These are phyloP conservation scores for Willowsia nigromaculata DNA, from an alignment of 2,888 invertebrate genomes.

Conservation along the genomic window DNA sequence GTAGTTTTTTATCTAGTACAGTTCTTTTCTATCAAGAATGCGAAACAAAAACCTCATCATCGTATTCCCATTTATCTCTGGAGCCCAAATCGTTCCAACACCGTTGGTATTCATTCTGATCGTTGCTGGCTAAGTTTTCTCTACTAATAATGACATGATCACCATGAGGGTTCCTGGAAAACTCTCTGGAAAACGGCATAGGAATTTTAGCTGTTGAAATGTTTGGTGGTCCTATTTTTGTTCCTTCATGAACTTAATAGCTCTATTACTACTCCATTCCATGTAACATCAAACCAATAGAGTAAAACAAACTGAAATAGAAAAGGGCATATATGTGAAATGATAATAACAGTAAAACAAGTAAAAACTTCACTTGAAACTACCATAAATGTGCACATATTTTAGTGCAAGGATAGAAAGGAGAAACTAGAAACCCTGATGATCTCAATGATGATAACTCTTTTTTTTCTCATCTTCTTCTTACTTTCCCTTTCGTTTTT, in stretches of 20 bases:
- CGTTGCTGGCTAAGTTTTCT: background rate
- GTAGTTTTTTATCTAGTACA: too few relatives aligned
- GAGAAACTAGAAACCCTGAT: background rate
- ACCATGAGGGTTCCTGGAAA: background rate
- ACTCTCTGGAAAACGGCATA: background rate
- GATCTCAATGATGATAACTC: background rate
- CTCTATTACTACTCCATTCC: background rate
- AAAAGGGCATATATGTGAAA: background rate
- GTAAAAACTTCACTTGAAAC: background rate
- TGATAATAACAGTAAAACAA: background rate
- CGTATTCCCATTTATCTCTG: background rate
- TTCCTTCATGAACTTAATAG: background rate
- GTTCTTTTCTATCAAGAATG: too few relatives aligned
- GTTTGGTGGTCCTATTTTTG: too few relatives aligned
- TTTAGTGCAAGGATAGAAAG: background rate
- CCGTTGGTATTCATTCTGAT: background rate
- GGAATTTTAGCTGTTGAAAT: background rate
- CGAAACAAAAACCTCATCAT: background rate
- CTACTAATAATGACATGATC: background rate
- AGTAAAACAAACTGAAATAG: background rate
- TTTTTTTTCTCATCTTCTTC: background rate
- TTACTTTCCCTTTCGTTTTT: background rate
- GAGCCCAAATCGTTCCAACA: background rate
- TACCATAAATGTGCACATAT: background rate
- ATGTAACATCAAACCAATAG: background rate